Base-by-base conservation (phyloP, 2,888 invertebrate species). In the Orchesellides sinensis region DNA sequence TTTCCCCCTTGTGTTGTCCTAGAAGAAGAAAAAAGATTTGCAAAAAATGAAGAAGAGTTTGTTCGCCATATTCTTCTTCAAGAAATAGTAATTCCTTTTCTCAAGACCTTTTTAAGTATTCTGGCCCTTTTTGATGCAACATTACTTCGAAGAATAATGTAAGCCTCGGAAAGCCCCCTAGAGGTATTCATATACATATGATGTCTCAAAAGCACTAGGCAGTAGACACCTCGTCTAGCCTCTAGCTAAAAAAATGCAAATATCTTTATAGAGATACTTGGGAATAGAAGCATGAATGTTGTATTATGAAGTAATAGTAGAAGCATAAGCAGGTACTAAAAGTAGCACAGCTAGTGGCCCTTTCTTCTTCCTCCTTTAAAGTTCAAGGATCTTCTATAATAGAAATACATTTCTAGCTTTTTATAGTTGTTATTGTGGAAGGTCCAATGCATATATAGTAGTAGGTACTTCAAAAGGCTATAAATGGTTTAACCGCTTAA, bases 101-200 rank as follows among this genome's bases (percentile, higher is more conserved):
- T 66, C 49, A 74, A 63, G 81, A 81, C 69, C 81, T 74, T 45
- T 81, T 74, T 74, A 81, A 73, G 74, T 40, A 81, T 74, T 74
- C 74, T 74, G 59, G 74, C 49, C 81, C 73, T 74, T 69, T 81
- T 81, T 69, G 74, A 69, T 74, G 81, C 81, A 81, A 81, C 81
- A 80, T 81, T 81, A 69, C 69, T 81, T 74, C 49, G 35, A 68
- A 68, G 73, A 73, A 68, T 73, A 68, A 81, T 74, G 74, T 69
- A 81, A 81, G 74, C 72, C 72, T 80, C 65, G 68, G 74, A 81
- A 81, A 74, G 69, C 74, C 81, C 74, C 81, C 81, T 63, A 69
- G 81, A 81, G 81, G 74, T 74, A 61, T 52, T 45, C 49, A 56
- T 49, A 63, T 49, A 61, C 25, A 65, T 79, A 54, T 29, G 25